phyloP scores from a whole-genome alignment of 2,113 vertebrate genomes.

The Cynopterus brachyotis region DNA sequence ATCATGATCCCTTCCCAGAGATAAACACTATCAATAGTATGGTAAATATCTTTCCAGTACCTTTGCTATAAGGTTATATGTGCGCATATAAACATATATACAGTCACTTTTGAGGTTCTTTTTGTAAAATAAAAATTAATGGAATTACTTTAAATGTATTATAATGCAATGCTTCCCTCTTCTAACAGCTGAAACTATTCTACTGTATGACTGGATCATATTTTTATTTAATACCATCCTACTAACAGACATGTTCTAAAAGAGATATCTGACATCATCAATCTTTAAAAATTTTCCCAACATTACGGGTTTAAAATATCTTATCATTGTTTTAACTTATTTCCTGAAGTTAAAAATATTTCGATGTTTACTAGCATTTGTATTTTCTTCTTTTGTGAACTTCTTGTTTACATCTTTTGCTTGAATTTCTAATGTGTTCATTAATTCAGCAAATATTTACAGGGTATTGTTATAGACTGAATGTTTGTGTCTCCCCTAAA shows the following conservation, averaged over 20 bases:
- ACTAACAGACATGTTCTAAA: background rate
- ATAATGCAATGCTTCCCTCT: background rate
- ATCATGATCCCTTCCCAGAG: background rate
- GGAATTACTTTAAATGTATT: background rate
- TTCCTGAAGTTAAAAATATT: background rate
- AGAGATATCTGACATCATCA: background rate
- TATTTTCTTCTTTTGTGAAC: conserved; percentile 21
- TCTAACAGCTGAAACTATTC: background rate
- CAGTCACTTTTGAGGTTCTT: background rate
- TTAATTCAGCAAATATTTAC: conserved; percentile 27
- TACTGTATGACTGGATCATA: background rate
- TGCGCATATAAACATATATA: background rate
- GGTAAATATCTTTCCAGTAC: background rate
- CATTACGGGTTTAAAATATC: background rate
- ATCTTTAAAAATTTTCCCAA: background rate
- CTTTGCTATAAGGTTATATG: background rate
- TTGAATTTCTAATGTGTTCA: background rate
- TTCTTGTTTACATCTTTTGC: background rate
- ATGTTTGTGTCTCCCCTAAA: background rate
- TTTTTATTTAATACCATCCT: background rate
- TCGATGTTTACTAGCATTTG: background rate
- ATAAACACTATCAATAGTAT: background rate
- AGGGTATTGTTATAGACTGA: background rate
- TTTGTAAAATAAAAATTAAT: conserved; percentile 20
- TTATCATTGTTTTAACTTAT: background rate